Evolutionary conservation across 2,888 invertebrate genomes (phyloP).

Genomic region (Andrena fulva): DNA sequence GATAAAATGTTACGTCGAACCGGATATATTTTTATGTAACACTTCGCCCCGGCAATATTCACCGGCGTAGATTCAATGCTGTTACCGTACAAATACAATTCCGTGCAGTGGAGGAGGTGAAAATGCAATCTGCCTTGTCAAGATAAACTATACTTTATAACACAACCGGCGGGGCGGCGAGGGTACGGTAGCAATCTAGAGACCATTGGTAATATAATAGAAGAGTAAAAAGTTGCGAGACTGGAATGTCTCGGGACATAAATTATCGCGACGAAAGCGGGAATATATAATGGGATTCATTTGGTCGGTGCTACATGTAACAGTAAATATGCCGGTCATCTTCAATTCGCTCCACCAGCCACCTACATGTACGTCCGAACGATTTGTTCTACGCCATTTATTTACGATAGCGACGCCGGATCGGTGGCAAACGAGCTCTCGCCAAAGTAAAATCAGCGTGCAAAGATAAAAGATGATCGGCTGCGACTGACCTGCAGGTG

Average conservation of each 20-base stretch:
- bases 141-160: not conserved
- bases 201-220: not conserved
- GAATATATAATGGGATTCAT: constrained; percentile 6
- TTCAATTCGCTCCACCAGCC: constrained; percentile 16
- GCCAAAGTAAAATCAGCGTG: not conserved
- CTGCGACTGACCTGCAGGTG: constrained; percentile 92
- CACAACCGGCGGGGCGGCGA: not conserved
- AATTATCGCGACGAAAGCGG: constrained; percentile 1
- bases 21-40: constrained; percentile 3
- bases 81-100: not conserved
- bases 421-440: not conserved
- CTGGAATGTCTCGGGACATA: not conserved
- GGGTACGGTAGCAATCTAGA: not conserved
- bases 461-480: constrained; percentile 14
- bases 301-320: constrained; percentile 11
- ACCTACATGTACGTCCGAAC: constrained; percentile 1
- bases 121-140: not conserved
- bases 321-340: constrained; percentile 35
- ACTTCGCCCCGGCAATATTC: not conserved
- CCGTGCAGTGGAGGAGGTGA: not conserved
- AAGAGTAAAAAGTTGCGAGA: not conserved
- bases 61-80: not conserved
- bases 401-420: constrained; percentile 10
- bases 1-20: not conserved
- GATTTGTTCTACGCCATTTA: constrained; percentile 21